Percentiles rank a stretch among this genome's conserved stretches.
Evolutionary conservation across 2,113 vertebrate species (phyloP).

Genomic region (Scolopax mira): DNA sequence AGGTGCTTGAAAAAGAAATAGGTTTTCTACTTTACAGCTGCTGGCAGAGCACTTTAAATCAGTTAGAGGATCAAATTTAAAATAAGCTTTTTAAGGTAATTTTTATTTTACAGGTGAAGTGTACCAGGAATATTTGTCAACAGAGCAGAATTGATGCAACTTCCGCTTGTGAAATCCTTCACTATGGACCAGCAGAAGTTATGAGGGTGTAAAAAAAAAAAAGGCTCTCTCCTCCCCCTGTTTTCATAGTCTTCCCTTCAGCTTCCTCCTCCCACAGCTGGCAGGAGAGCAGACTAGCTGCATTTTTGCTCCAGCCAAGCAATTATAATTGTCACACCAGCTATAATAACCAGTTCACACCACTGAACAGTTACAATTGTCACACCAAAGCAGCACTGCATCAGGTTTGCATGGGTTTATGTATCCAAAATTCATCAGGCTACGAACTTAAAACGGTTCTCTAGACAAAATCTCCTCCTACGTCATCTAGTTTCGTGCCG

Average conservation of each 20-base stretch:
- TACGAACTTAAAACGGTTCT: not conserved
- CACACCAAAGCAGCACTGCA: not conserved
- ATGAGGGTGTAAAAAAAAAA: not conserved
- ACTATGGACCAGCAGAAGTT: not conserved
- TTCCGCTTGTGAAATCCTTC: not conserved
- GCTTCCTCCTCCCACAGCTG: not conserved
- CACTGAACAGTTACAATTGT: not conserved
- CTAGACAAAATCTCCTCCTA: not conserved
- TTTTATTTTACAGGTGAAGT: not conserved
- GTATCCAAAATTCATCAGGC: not conserved
- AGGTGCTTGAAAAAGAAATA: not conserved
- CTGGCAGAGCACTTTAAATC: not conserved
- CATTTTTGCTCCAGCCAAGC: not conserved
- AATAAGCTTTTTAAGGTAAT: not conserved
- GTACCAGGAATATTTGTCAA: not conserved
- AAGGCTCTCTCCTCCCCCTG: not conserved
- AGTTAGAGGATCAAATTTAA: not conserved
- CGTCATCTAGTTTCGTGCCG: not conserved
- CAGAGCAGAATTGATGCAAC: not conserved
- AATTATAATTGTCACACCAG: not conserved
- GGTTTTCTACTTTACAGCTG: not conserved
- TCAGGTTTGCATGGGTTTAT: not conserved
- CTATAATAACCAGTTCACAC: too few species aligned
- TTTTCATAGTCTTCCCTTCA: not conserved
- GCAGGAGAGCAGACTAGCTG: not conserved